Conservation (phyloP, 2,113 vertebrate species). For the Odocoileus virginianus region DNA sequence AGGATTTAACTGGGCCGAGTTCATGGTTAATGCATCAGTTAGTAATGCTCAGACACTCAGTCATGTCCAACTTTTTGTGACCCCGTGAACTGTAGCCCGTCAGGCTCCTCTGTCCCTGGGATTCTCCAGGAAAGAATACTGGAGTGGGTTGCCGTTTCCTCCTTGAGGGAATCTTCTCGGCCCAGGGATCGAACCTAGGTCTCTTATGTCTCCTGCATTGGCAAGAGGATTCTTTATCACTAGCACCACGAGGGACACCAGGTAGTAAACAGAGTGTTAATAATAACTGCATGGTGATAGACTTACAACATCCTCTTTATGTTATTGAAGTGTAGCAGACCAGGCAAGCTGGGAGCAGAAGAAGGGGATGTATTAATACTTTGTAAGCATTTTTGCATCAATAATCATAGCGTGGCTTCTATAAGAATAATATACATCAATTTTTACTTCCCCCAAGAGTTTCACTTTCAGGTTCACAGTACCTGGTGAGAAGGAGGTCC, state of each 20-base stretch:
- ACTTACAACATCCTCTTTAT: fast-evolving
- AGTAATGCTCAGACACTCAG: not conserved
- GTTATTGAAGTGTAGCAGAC: not conserved
- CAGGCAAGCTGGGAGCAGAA: not conserved
- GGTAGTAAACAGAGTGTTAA: not conserved
- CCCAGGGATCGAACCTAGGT: not conserved
- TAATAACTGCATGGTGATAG: not conserved
- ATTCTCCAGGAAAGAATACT: not conserved
- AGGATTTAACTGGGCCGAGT: not conserved
- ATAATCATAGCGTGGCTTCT: fast-evolving
- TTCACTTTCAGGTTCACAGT: not conserved
- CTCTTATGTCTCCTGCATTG: not conserved
- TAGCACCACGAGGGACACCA: not conserved
- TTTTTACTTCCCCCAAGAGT: not conserved
- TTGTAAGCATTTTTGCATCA: not conserved
- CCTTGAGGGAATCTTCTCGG: not conserved
- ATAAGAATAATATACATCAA: not conserved
- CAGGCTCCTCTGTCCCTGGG: not conserved
- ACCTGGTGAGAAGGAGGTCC: not conserved
- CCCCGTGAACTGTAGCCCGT: not conserved
- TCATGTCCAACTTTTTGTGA: not conserved
- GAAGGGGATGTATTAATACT: not conserved
- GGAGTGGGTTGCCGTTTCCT: not conserved
- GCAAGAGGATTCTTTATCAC: not conserved
- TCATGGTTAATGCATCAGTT: not conserved